Conservation (phyloP, 2,888 invertebrate species). For the Pyrrhia umbra region DNA sequence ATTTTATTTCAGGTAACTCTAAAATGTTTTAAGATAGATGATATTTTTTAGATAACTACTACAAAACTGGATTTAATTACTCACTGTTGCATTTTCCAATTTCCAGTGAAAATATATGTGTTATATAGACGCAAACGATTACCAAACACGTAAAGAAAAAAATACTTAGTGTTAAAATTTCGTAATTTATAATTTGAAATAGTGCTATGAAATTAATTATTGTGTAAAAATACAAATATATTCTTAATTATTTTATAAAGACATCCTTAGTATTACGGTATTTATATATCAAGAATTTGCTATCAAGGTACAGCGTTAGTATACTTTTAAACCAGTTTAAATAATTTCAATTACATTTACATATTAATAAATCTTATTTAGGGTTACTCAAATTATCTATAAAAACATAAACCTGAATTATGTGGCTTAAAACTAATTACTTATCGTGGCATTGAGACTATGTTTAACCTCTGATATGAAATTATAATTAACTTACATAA, state of each 20-base stretch:
- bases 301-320: too few relatives aligned
- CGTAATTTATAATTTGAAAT: background rate
- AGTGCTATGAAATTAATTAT: background rate
- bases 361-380: too few relatives aligned
- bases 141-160: background rate
- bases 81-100: too few relatives aligned
- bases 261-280: too few relatives aligned
- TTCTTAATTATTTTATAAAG: too few relatives aligned
- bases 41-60: too few relatives aligned
- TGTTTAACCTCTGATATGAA: conserved; percentile 5
- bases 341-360: too few relatives aligned
- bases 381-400: conserved; percentile 22
- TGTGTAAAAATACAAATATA: background rate
- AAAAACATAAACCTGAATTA: conserved; percentile 14
- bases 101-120: background rate
- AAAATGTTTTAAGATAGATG: too few relatives aligned
- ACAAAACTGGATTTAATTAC: too few relatives aligned
- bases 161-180: background rate
- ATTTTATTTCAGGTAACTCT: background rate
- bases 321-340: too few relatives aligned
- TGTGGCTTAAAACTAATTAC: background rate
- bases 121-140: background rate
- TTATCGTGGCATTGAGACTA: conserved; percentile 7
- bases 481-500: conserved; percentile 21
- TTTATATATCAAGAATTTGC: too few relatives aligned